phyloP scores from a whole-genome alignment of 1,140 invertebrate genomes.

The Octopus bimaculoides region DNA sequence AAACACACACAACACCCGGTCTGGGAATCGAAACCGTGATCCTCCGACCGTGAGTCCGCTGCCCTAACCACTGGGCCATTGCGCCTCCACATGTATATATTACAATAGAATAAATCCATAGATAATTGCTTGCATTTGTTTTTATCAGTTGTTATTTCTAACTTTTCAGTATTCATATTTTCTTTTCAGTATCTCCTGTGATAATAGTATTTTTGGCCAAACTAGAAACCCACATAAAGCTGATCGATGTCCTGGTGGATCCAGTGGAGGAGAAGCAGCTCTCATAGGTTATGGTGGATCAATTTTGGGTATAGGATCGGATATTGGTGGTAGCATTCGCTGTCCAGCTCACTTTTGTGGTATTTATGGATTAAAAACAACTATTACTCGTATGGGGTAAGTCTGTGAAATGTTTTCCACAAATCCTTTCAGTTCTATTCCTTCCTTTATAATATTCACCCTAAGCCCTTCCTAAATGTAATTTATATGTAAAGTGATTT shows the following conservation, averaged over 20 bases:
- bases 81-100: no score
- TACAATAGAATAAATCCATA: no score
- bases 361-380: slow-evolving; percentile 55
- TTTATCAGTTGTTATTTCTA: no score
- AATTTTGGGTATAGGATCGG: slow-evolving; percentile 53
- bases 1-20: no score
- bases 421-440: not conserved
- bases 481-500: no score
- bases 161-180: not conserved
- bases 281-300: slow-evolving; percentile 50
- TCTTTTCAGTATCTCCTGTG: slow-evolving; percentile 43
- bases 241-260: slow-evolving; percentile 52
- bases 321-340: slow-evolving; percentile 56
- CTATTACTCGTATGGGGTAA: slow-evolving; percentile 51
- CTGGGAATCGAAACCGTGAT: no score
- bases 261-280: slow-evolving; percentile 54
- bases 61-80: no score
- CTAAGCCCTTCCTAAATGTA: not conserved
- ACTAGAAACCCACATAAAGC: slow-evolving; percentile 54
- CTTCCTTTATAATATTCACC: not conserved
- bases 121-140: no score
- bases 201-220: slow-evolving; percentile 59
- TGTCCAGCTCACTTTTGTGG: slow-evolving; percentile 56
- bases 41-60: no score
- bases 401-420: not conserved